Base-by-base conservation (phyloP, 1,140 invertebrate genomes). In the Lepidotrigona ventralis region DNA sequence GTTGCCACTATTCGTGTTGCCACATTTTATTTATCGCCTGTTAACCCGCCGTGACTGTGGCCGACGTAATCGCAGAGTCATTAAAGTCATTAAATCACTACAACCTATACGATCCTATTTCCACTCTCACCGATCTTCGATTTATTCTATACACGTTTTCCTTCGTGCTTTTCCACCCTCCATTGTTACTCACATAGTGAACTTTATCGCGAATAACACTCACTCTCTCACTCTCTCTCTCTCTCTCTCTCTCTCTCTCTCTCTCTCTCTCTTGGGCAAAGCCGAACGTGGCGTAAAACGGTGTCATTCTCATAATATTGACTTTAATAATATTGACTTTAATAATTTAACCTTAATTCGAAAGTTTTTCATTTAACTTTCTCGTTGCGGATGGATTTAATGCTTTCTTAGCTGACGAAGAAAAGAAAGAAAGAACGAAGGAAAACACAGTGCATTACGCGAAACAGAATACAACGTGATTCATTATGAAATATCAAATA, bases 21-120 rank as follows among this genome's bases (percentile, higher is more conserved):
- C 46, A 56, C 72, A 26, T 53, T 88, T 88, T 89, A 85, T 89
- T 86, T 84, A 83, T 85, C 75, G 80, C 80, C 75, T 71, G 74
- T 89, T 85, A 84, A 83, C 75, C 80, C 79, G 70, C 79, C 79
- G 81, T 60, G 78, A 83, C 78, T 83, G 74, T 63, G 76, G 76
- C 72, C 56, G 53, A 80, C 73, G 83, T 89, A 88, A 89, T 86
- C 78, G 79, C 75, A 56, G 54, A 85, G 84, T 88, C 79, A 70
- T 70, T 70, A 70, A 70, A 88, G 75, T 88, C 85, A 88, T 88
- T 88, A 85, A 86, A 86, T 74, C 79, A 64, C 83, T 78, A 73
- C 76, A 63, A 23, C 54, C 26, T 29, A 53, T 26, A 23, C 21
- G 17, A 53, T 29, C 26, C 60, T n/a, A 46, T 66, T 66, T 46